Conservation (phyloP, 2,888 invertebrate genomes). For the Tillus elongatus region DNA sequence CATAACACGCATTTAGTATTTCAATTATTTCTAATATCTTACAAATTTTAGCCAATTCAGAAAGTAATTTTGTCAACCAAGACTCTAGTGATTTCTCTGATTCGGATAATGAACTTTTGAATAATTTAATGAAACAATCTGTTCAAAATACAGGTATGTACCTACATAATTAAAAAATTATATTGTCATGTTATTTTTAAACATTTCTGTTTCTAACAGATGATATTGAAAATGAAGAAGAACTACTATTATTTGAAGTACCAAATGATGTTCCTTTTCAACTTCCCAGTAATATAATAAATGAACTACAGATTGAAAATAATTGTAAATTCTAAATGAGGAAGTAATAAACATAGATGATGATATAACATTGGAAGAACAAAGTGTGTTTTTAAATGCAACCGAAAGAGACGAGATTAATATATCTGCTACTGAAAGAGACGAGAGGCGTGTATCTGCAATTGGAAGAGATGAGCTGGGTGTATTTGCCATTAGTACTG, state of each 20-base stretch:
- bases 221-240: slow-evolving; percentile 1
- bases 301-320: background rate
- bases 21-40: background rate
- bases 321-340: background rate
- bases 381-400: too few species aligned
- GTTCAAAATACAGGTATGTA: slow-evolving; percentile 1
- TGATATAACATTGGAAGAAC: slow-evolving; percentile 1
- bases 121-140: background rate
- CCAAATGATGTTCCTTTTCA: background rate
- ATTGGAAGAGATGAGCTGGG: too few species aligned
- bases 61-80: background rate
- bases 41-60: slow-evolving; percentile 1
- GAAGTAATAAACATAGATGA: background rate
- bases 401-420: too few species aligned
- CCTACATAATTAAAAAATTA: background rate
- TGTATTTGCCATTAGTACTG: background rate
- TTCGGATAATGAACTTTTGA: background rate
- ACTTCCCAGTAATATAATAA: slow-evolving; percentile 1
- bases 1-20: too few species aligned
- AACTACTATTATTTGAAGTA: background rate
- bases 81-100: background rate
- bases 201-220: slow-evolving; percentile 2
- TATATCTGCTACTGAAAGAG: background rate
- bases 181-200: background rate
- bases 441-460: too few species aligned